A percentile compares a stretch with the other conserved stretches of the same genome.
phyloP scores from a whole-genome alignment of 2,113 vertebrate genomes.

The Stegostoma tigrinum region DNA sequence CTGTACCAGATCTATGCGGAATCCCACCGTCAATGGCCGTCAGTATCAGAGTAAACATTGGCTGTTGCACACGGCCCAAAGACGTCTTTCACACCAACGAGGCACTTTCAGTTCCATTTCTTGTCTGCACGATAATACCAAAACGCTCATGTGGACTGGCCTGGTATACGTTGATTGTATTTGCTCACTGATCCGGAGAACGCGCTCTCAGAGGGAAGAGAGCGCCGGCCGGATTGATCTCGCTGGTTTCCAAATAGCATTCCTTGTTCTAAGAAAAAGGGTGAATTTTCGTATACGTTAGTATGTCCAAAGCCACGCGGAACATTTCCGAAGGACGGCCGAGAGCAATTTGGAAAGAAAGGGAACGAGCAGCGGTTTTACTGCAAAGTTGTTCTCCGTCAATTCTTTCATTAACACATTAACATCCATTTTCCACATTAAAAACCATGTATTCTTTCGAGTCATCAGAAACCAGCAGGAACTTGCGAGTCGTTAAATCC shows the following conservation, averaged over 20 bases:
- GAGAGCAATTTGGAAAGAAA: constrained; percentile 60
- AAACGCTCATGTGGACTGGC: constrained; percentile 54
- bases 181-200: constrained; percentile 60
- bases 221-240: constrained; percentile 48
- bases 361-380: constrained; percentile 55
- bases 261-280: constrained; percentile 48
- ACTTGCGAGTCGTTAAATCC: constrained; percentile 52
- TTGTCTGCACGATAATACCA: constrained; percentile 51
- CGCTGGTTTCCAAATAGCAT: constrained; percentile 50
- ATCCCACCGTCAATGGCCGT: constrained; percentile 55
- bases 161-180: constrained; percentile 57
- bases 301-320: constrained; percentile 59
- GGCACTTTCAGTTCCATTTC: constrained; percentile 53
- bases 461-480: constrained; percentile 58
- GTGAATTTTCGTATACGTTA: constrained; percentile 67
- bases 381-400: constrained; percentile 62
- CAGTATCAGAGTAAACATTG: constrained; percentile 48
- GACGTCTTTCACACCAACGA: constrained; percentile 43
- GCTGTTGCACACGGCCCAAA: constrained; percentile 49
- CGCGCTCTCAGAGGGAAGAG: constrained; percentile 55
- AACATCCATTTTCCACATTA: constrained; percentile 61
- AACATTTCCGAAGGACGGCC: constrained; percentile 60
- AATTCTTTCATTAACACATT: constrained; percentile 59
- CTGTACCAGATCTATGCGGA: constrained; percentile 45
- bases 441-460: constrained; percentile 61